phyloP scores from a whole-genome alignment of 2,113 vertebrate species.

The Acanthochromis polyacanthus region DNA sequence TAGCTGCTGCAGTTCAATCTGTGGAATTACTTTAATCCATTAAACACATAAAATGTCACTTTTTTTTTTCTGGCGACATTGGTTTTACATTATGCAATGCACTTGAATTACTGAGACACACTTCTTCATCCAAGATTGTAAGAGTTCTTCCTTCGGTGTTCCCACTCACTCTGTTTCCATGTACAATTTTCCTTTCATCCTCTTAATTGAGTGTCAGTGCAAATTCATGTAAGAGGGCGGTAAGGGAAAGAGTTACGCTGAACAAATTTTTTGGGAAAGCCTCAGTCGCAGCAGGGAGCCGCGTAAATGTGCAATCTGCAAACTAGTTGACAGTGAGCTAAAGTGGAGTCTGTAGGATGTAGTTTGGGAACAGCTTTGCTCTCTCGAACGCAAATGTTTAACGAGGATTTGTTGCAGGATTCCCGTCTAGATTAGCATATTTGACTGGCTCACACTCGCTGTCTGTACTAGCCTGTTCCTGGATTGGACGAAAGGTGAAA shows the following conservation, averaged over 20 bases:
- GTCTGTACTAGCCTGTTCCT: neutral
- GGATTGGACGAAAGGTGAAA: conserved; percentile 24
- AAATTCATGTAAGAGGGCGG: neutral
- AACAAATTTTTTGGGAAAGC: neutral
- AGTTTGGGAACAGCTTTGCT: neutral
- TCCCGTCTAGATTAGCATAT: conserved; percentile 2
- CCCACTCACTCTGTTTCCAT: neutral
- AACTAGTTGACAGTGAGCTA: neutral
- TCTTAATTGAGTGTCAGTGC: neutral
- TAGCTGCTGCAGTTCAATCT: neutral
- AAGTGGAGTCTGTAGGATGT: neutral
- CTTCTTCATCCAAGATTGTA: neutral
- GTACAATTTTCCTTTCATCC: neutral
- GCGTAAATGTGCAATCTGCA: neutral
- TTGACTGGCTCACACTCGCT: conserved; percentile 7
- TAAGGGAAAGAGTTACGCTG: neutral
- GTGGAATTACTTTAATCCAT: neutral
- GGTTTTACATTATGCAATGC: neutral
- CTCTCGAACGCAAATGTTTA: conserved; percentile 7
- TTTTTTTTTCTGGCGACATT: neutral
- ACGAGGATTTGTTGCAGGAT: conserved; percentile 2
- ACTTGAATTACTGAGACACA: neutral
- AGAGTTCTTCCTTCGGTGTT: neutral
- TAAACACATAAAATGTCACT: neutral
- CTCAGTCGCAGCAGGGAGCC: neutral